Base-by-base conservation (phyloP, 2,113 vertebrate genomes). In the Conger conger region DNA sequence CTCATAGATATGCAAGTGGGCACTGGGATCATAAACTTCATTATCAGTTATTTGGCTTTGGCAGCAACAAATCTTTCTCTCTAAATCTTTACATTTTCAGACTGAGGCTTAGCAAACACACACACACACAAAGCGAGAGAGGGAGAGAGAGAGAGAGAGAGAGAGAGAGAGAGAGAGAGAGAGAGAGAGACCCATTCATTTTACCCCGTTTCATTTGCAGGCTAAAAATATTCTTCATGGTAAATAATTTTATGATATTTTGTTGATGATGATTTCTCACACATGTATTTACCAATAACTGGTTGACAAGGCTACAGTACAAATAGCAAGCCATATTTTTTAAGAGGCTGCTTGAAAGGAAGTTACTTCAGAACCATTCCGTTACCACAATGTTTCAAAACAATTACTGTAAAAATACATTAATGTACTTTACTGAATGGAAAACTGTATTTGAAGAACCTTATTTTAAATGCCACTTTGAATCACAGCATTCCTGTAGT, bases 31-130 rank as follows among this genome's bases (percentile, higher is more conserved):
- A 57, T 57, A 57, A 57, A 15, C 13, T 11, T 57, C 2, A 57
- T 57, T 57, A 20, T 57, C 13, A 57, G 54, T 57, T 7, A 3
- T 57, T 57, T 16, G 54, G 2, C 18, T 16, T 57, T 57, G 13
- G 54, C 54, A 57, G 54, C 17, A 57, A 18, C 18, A 20, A 57
- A 16, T 57, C 54, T 57, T 20, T 20, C 54, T 20, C 13, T 18
- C 54, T 16, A 57, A 57, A 63, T 63, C 20, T 50, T 50, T 50
- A 50, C 45, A 50, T 50, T 50, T 13, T 13, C 45, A 1, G 45
- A 50, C 45, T 50, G 45, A 50, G 45, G 38, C 73, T 76, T 27
- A 73, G 60, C 63, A 76, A 42, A 82, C 57, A 68, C 76, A 82
- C 33, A 60, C 82, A n/a, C 1, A 17, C 37, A 40, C 9, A 9